Percentiles rank a stretch among this genome's conserved stretches.
Evolutionary conservation across 2,797 vertebrate species (phyloP).

Genomic region (Tolypeutes matacus): DNA sequence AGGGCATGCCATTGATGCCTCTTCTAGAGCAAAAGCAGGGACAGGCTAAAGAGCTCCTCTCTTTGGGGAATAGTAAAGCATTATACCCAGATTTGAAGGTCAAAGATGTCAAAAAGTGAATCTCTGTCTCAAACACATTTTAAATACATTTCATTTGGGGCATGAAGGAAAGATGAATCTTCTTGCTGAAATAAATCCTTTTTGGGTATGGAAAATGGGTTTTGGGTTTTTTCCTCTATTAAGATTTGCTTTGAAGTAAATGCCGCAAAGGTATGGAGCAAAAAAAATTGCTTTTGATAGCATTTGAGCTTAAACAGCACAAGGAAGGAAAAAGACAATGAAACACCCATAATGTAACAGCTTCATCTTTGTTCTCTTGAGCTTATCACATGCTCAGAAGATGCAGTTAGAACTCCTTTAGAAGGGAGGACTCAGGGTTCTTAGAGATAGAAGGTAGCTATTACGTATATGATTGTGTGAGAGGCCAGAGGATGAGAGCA

Average conservation of each 20-base stretch:
- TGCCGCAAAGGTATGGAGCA: not conserved
- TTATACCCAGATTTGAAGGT: constrained; percentile 64
- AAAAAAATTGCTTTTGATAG: constrained; percentile 25
- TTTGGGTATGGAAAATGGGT: constrained; percentile 15
- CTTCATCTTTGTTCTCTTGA: constrained; percentile 7
- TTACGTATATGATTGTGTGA: not conserved
- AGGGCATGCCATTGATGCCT: constrained; percentile 29
- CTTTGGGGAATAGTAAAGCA: constrained; percentile 25
- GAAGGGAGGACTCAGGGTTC: not conserved
- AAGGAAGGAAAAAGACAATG: not conserved
- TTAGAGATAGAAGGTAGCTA: not conserved
- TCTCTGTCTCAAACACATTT: constrained; percentile 58
- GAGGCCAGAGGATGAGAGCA: not conserved
- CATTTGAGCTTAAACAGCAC: constrained; percentile 18
- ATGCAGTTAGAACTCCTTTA: not conserved
- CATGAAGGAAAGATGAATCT: constrained; percentile 65
- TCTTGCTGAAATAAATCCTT: constrained; percentile 65
- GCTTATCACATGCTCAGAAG: not conserved
- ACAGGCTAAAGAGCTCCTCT: constrained; percentile 18
- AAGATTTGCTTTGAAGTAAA: constrained; percentile 51
- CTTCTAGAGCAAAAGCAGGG: not conserved
- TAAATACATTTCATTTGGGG: constrained; percentile 68
- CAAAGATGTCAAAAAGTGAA: constrained; percentile 66
- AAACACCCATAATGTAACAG: not conserved
- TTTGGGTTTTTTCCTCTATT: not conserved